Evolutionary conservation across 1,140 invertebrate genomes (phyloP).

Genomic region (Atta texana): DNA sequence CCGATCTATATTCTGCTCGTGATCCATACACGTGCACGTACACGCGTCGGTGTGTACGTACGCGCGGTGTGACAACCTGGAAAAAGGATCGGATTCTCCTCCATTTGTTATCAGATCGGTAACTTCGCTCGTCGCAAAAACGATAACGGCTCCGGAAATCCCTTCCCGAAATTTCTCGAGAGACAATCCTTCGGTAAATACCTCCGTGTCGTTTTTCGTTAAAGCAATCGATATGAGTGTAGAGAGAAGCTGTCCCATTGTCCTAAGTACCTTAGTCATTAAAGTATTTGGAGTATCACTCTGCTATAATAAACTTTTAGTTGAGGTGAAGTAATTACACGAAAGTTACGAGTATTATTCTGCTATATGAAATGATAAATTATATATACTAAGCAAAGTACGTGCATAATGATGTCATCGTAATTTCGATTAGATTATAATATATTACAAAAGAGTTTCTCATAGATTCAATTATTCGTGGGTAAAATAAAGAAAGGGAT

Average conservation of each 20-base stretch:
- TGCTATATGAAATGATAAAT: background rate
- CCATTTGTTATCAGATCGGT: conserved; percentile 54
- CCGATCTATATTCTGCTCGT: conserved; percentile 44
- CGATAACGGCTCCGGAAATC: conserved; percentile 40
- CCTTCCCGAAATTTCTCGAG: conserved; percentile 35
- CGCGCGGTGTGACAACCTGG: background rate
- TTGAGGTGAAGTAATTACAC: background rate
- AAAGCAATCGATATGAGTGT: conserved; percentile 16
- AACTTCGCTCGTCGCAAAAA: conserved; percentile 36
- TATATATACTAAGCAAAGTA: background rate
- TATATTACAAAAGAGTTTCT: background rate
- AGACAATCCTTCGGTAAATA: conserved; percentile 11
- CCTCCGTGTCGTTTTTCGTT: background rate
- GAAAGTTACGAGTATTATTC: conserved; percentile 4
- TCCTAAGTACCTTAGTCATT: conserved; percentile 31
- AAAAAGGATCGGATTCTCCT: conserved; percentile 39
- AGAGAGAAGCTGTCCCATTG: background rate
- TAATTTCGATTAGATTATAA: background rate
- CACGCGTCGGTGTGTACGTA: conserved; percentile 36
- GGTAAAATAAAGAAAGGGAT: background rate
- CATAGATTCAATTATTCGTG: background rate
- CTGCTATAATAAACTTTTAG: conserved; percentile 2
- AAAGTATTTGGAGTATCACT: conserved; percentile 30
- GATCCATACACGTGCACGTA: conserved; percentile 37
- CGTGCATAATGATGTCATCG: background rate